Base-by-base conservation (phyloP, 2,113 vertebrate species). In the Brevimyrus niger region DNA sequence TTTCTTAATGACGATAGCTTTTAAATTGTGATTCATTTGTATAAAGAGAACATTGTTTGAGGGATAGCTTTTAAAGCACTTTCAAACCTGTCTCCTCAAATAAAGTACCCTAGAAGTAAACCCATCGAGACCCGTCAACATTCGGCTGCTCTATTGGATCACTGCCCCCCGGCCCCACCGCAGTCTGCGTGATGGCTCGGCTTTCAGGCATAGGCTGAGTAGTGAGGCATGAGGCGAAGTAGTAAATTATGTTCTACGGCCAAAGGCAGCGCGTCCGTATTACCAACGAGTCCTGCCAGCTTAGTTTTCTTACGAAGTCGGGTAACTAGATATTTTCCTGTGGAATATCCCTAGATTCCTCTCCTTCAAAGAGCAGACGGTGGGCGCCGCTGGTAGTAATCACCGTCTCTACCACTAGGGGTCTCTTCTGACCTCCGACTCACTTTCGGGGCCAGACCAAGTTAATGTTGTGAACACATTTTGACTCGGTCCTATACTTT, bases 361-460 rank as follows among this genome's bases (percentile, higher is more conserved):
- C 19, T 35, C 31, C n/a, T 42, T 84, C 7, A 84, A 19, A 84
- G 80, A 47, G 38, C 82, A 8, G 2, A 47, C 15, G 7, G 53
- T 21, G 50, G 38, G 84, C 55, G 13, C 17, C 15, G 42, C 53
- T 35, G 42, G 3, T 23, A 23, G 17, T 9, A 35, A 38, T 42
- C 31, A 42, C 50, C 38, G 80, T 53, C 17, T 19, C 38, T 48
- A 17, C 89, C 89, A 87, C 89, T 89, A 87, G 89, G 73, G 48
- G 89, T 86, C 89, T 89, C 82, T 87, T 89, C 42, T 38, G 35
- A 23, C 35, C 80, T 84, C 42, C 48, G 48, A 44, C 48, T 89
- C 8, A 58, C 35, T 31, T 44, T 42, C 35, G 23, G 38, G 15
- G n/a, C 19, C 17, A 69, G 27, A 87, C 48, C 50, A 31, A 51